Evolutionary conservation across 2,888 invertebrate genomes (phyloP), one percentile per base, ranked within the genome.

Genomic region (Chaetoderma sp.): DNA sequence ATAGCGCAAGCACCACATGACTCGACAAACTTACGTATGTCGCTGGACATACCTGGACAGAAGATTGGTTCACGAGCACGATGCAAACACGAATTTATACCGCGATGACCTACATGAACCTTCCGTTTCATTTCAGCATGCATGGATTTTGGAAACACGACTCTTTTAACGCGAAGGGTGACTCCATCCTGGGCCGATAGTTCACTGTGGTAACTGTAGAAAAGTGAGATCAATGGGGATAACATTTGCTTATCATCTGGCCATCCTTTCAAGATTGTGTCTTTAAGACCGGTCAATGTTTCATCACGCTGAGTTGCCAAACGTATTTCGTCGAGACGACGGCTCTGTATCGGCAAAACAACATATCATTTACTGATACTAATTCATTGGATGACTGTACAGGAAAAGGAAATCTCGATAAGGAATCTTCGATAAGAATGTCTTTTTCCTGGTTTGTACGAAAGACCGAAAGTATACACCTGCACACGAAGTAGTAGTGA

Each of bases 31-130:
- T 70, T 65, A 33, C 58, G 63, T 18, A 72, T 71, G 25, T 72
- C 63, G 32, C 49, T 58, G 1, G 62, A 49, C 70, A 70, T 71
- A 6, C 65, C 64, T 3, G 71, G 67, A 68, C 71, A 72, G 62
- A 67, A 71, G 44, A 71, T 55, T 4, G 59, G 55, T 8, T 39
- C 39, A 16, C 44, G 21, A 42, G 55, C 55, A 13, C 61, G n/a
- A n/a, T 55, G 33, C n/a, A 56, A 39, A 23, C 55, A 36, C 8
- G 42, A 54, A 42, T 61, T 56, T 16, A 57, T 57, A 23, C 61
- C 61, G 6, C 39, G 55, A 39, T 56, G 61, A 8, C 55, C 55
- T 39, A 28, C 54, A 30, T 61, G n/a, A n/a, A n/a, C n/a, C n/a
- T n/a, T n/a, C n/a, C n/a, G n/a, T 32, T 61, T 61, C 10, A 61